A percentile compares a stretch with the other conserved stretches of the same genome.
Evolutionary conservation across 2,888 invertebrate genomes (phyloP).

Genomic region (Desoria tigrina): DNA sequence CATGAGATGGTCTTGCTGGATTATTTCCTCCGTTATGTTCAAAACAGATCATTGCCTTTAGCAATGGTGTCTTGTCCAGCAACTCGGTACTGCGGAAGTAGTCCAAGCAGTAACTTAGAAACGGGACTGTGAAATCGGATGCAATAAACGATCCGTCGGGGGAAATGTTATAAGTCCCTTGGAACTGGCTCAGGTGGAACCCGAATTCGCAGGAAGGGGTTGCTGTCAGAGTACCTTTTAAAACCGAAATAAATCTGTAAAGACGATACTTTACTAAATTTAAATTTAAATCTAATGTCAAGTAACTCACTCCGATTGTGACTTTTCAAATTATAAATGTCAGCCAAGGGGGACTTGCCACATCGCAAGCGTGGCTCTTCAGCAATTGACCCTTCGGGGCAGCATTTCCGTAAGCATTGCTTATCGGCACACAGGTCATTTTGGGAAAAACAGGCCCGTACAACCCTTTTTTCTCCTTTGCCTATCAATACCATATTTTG

Average conservation of each 20-base stretch:
- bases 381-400: constrained; percentile 37
- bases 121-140: constrained; percentile 29
- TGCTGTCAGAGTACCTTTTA: constrained; percentile 45
- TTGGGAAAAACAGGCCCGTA: constrained; percentile 48
- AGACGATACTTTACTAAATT: too few species aligned
- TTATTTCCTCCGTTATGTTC: constrained; percentile 22
- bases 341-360: constrained; percentile 14
- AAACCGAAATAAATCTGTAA: constrained; percentile 13
- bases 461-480: constrained; percentile 44
- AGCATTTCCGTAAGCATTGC: constrained; percentile 49
- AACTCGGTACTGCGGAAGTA: constrained; percentile 36
- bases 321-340: constrained; percentile 28
- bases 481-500: constrained; percentile 36
- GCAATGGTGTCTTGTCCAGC: constrained; percentile 17
- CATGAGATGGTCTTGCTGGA: neutral
- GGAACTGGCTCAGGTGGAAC: constrained; percentile 24
- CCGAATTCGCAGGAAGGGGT: constrained; percentile 47
- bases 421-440: constrained; percentile 39
- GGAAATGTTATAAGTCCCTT: constrained; percentile 32
- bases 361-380: constrained; percentile 29
- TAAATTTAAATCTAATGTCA: neutral
- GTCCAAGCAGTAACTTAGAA: constrained; percentile 50
- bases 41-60: constrained; percentile 42
- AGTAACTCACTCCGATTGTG: constrained; percentile 41
- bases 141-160: constrained; percentile 40